Percentiles rank a stretch among this genome's conserved stretches.
Evolutionary conservation across 2,113 vertebrate genomes (phyloP).

Genomic region (Spheniscus mendiculus): DNA sequence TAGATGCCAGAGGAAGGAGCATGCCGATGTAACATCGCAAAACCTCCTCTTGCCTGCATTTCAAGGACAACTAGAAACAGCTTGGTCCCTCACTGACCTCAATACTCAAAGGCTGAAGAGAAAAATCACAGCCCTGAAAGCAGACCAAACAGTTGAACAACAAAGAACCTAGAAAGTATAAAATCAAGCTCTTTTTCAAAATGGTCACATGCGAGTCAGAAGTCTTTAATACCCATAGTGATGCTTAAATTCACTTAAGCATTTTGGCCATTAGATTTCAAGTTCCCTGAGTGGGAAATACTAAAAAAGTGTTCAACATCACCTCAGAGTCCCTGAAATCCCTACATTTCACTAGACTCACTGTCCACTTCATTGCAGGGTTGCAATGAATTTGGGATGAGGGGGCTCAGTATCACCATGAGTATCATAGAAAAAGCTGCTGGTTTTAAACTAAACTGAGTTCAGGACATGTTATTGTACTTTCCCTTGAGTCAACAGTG

Average conservation of each 20-base stretch:
- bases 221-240: neutral
- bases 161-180: neutral
- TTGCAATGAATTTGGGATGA: neutral
- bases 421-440: neutral
- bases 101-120: conserved; percentile 20
- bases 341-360: neutral
- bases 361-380: neutral
- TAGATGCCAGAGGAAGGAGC: neutral
- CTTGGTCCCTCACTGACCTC: neutral
- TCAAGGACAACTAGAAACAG: conserved; percentile 34
- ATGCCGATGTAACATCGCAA: neutral
- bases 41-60: neutral
- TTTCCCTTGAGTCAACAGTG: neutral
- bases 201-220: neutral
- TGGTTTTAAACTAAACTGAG: neutral
- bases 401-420: neutral
- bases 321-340: neutral
- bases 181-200: conserved; percentile 1
- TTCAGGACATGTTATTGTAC: neutral
- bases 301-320: neutral
- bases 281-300: neutral
- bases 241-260: neutral
- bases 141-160: neutral
- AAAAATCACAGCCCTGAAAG: conserved; percentile 10
- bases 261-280: neutral